These are phyloP conservation scores for Gnathonemus echidnorhynchus DNA, from an alignment of 2,113 vertebrate genomes.

Conservation along the genomic window DNA sequence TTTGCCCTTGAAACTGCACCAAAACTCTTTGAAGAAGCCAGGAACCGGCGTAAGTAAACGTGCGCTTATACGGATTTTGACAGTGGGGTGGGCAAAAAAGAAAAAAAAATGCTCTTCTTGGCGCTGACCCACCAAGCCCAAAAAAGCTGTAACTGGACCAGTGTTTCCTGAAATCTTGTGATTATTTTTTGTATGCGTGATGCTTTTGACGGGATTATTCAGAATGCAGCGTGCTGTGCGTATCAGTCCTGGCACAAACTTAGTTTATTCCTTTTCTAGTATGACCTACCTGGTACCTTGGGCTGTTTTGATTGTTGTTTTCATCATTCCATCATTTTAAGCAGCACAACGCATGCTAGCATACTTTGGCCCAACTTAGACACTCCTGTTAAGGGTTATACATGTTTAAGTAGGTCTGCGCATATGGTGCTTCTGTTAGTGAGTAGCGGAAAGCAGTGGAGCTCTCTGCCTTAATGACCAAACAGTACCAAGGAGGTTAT, in stretches of 20 bases:
- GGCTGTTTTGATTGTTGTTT: slow-evolving; percentile 25
- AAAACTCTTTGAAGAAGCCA: slow-evolving; percentile 93
- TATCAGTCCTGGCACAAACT: slow-evolving; percentile 52
- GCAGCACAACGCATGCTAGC: background rate
- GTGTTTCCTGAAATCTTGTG: slow-evolving; percentile 40
- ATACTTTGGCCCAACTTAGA: background rate
- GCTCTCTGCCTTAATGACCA: background rate
- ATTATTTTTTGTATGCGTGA: slow-evolving; percentile 55
- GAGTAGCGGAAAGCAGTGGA: background rate
- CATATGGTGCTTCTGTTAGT: background rate
- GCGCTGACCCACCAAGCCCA: slow-evolving; percentile 60
- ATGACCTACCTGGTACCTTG: background rate
- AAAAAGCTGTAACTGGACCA: slow-evolving; percentile 48
- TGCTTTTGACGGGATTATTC: slow-evolving; percentile 62
- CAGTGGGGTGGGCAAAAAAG: slow-evolving; percentile 41
- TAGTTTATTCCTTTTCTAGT: slow-evolving; percentile 16
- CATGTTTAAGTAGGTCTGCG: background rate
- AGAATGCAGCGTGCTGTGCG: slow-evolving; percentile 58
- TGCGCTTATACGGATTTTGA: slow-evolving; percentile 65
- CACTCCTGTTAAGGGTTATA: background rate
- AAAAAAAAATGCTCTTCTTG: slow-evolving; percentile 64
- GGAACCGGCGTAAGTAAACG: slow-evolving; percentile 87
- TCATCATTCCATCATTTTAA: background rate
- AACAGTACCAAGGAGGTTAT: background rate
- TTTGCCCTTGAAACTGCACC: slow-evolving; percentile 99